These are phyloP conservation scores for Lasaia peninsularis DNA, from an alignment of 1,140 invertebrate genomes.

Conservation along the genomic window DNA sequence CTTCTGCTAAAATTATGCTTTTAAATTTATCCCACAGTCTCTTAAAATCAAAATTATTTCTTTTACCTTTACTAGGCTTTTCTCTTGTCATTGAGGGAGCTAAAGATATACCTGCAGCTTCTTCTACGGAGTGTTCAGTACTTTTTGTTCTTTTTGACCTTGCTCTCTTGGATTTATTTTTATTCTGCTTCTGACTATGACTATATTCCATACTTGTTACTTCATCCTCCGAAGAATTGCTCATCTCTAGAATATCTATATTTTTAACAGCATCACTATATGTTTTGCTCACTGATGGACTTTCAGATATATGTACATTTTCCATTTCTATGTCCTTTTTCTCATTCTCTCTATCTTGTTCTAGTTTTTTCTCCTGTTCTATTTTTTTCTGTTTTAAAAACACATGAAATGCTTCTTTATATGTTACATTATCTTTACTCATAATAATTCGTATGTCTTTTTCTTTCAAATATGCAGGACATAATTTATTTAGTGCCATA, in stretches of 20 bases:
- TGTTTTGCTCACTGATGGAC: neutral
- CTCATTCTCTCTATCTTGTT: neutral
- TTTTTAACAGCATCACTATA: neutral
- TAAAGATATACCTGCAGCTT: neutral
- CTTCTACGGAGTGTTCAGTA: neutral
- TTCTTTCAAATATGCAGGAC: constrained; percentile 25
- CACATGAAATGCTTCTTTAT: constrained; percentile 7
- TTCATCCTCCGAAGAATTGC: neutral
- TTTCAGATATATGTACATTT: neutral
- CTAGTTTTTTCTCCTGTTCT: neutral
- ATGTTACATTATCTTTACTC: constrained; percentile 18
- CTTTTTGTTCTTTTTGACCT: neutral
- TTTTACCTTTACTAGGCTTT: neutral
- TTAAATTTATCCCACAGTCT: neutral
- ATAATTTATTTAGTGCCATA: constrained; percentile 22
- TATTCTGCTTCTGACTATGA: neutral
- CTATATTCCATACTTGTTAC: neutral
- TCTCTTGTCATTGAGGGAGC: neutral
- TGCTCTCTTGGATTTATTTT: neutral
- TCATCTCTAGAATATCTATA: neutral
- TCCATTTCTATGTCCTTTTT: neutral
- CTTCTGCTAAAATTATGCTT: neutral
- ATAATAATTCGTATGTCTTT: constrained; percentile 26
- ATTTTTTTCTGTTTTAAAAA: constrained; percentile 7
- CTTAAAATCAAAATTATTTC: neutral